Conservation (phyloP, 2,888 invertebrate genomes). For the Odontocolon sp. region DNA sequence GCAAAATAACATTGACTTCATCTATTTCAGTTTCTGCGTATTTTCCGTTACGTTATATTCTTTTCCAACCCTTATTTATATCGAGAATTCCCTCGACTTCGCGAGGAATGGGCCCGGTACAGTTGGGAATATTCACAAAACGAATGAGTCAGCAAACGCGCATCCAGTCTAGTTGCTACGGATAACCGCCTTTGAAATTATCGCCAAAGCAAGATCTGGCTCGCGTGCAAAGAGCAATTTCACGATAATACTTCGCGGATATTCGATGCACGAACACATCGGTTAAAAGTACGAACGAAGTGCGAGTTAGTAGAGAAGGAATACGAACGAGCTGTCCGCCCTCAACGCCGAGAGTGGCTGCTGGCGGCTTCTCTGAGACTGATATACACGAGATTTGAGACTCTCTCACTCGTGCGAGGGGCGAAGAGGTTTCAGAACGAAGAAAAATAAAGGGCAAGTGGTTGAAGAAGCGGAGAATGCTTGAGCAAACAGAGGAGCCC, state of each 20-base stretch:
- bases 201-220: conserved; percentile 47
- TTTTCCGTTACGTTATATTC: conserved; percentile 7
- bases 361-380: conserved; percentile 57
- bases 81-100: background rate
- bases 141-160: conserved; percentile 3
- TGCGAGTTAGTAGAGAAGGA: conserved; percentile 15
- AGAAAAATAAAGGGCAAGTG: conserved; percentile 60
- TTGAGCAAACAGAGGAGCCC: conserved; percentile 75
- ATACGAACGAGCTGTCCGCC: conserved; percentile 69
- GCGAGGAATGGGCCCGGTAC: background rate
- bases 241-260: conserved; percentile 33
- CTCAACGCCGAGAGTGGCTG: too few relatives aligned
- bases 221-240: conserved; percentile 62
- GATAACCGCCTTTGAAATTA: conserved; percentile 50
- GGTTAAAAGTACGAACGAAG: conserved; percentile 22
- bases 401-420: conserved; percentile 13
- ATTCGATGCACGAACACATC: conserved; percentile 45
- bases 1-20: conserved; percentile 9
- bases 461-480: conserved; percentile 66
- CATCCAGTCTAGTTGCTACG: background rate
- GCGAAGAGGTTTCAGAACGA: conserved; percentile 50
- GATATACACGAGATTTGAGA: conserved; percentile 47
- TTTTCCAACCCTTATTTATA: conserved; percentile 61
- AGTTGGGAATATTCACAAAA: conserved; percentile 33
- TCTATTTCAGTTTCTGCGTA: background rate